Conservation (phyloP, 2,797 vertebrate species). For the Tolypeutes matacus region DNA sequence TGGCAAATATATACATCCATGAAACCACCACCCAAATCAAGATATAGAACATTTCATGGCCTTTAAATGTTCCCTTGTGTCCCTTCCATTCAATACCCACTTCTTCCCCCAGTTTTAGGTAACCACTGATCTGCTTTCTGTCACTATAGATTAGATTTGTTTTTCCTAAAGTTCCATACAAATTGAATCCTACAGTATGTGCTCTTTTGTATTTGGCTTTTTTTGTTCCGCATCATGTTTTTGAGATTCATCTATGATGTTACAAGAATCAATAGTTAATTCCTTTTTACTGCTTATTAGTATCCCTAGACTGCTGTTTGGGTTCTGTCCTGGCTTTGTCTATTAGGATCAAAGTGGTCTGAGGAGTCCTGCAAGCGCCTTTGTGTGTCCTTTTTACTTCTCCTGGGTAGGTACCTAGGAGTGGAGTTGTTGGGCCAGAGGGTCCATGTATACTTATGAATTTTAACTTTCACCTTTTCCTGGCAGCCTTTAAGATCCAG, state of each 20-base stretch:
- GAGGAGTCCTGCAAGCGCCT: not conserved
- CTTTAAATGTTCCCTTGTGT: not conserved
- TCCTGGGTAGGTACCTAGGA: not conserved
- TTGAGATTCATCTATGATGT: not conserved
- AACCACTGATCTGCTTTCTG: not conserved
- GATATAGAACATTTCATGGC: not conserved
- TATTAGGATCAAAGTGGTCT: not conserved
- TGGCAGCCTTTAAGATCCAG: not conserved
- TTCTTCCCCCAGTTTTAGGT: not conserved
- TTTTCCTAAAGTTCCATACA: not conserved
- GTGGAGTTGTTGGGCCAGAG: not conserved
- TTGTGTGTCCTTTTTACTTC: slow-evolving; percentile 21
- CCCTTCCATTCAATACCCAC: not conserved
- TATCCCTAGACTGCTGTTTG: slow-evolving; percentile 3
- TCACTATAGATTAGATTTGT: not conserved
- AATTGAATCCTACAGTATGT: not conserved
- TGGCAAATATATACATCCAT: not conserved
- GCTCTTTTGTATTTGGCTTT: not conserved
- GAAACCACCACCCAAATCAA: not conserved
- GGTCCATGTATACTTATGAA: not conserved
- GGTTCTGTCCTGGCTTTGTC: not conserved
- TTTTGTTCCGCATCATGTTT: not conserved
- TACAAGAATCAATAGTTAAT: slow-evolving; percentile 25
- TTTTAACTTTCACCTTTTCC: slow-evolving; percentile 42
- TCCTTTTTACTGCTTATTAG: slow-evolving; percentile 22